phyloP scores from a whole-genome alignment of 2,797 vertebrate genomes.

The Scomberomorus guttatus region DNA sequence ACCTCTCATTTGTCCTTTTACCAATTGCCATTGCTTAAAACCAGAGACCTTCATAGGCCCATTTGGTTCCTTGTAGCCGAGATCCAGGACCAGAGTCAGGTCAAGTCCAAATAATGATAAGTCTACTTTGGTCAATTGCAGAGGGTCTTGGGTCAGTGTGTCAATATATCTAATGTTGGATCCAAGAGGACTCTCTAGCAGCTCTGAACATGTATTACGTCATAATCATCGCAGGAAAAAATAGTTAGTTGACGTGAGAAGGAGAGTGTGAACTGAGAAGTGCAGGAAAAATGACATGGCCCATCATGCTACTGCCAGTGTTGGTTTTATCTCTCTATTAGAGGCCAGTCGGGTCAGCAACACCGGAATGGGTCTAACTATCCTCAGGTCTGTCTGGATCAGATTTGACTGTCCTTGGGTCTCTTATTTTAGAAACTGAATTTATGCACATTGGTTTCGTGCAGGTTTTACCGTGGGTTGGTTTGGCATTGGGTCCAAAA shows the following conservation, averaged over 20 bases:
- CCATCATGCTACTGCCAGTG: neutral
- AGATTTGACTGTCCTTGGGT: neutral
- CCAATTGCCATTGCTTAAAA: neutral
- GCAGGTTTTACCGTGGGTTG: too few species aligned
- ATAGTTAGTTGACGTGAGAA: slow-evolving; percentile 2
- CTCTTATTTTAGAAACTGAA: too few species aligned
- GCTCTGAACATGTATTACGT: neutral
- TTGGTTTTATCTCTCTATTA: neutral
- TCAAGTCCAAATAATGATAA: neutral
- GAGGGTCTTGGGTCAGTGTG: neutral
- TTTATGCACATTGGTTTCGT: neutral
- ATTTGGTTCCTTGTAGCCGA: neutral
- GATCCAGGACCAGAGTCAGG: neutral
- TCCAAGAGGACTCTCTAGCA: neutral
- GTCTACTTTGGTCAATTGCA: neutral
- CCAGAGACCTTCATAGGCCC: neutral
- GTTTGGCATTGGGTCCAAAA: too few species aligned
- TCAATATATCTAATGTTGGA: neutral
- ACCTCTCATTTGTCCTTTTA: neutral
- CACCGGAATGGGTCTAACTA: neutral
- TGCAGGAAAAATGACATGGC: too few species aligned
- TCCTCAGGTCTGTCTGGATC: neutral
- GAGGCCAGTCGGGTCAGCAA: neutral
- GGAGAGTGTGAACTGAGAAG: neutral
- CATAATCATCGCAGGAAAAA: neutral